Conservation (phyloP, 2,797 vertebrate species). For the Ctenosaura bakeri region DNA sequence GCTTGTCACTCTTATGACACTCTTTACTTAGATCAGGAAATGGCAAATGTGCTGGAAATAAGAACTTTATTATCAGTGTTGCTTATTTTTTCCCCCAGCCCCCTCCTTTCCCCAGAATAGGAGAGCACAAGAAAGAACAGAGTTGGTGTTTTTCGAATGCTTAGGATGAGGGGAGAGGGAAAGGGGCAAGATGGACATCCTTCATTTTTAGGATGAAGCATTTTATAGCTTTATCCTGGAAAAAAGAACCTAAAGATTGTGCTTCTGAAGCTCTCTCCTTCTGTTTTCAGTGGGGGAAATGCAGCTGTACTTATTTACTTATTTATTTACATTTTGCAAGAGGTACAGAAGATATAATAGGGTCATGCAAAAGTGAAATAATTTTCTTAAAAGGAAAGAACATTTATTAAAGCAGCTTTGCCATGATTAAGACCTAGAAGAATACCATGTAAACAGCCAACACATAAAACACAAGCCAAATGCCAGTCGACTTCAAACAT, state of each 20-base stretch:
- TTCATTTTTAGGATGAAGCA: slow-evolving; percentile 2
- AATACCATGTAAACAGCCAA: not conserved
- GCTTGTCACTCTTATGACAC: slow-evolving; percentile 79
- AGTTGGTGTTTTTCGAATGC: slow-evolving; percentile 6
- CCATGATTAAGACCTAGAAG: not conserved
- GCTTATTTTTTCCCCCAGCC: not conserved
- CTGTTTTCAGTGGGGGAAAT: not conserved
- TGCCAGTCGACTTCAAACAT: not conserved
- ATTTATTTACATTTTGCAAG: not conserved
- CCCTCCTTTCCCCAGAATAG: slow-evolving; percentile 51
- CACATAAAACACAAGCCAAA: not conserved
- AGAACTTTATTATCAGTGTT: slow-evolving; percentile 77
- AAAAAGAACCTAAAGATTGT: not conserved
- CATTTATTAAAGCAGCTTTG: not conserved
- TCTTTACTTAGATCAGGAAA: slow-evolving; percentile 80
- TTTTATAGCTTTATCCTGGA: not conserved
- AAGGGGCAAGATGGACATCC: fast-evolving
- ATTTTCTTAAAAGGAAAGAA: not conserved
- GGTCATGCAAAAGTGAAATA: not conserved
- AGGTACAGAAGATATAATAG: not conserved
- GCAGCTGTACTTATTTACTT: too few relatives aligned
- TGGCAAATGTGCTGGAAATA: slow-evolving; percentile 80
- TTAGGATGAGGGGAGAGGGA: not conserved
- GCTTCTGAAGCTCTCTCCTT: not conserved
- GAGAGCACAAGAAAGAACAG: slow-evolving; percentile 24